Evolutionary conservation across 2,888 invertebrate genomes (phyloP).

Genomic region (Rhorus exstirpatorius): DNA sequence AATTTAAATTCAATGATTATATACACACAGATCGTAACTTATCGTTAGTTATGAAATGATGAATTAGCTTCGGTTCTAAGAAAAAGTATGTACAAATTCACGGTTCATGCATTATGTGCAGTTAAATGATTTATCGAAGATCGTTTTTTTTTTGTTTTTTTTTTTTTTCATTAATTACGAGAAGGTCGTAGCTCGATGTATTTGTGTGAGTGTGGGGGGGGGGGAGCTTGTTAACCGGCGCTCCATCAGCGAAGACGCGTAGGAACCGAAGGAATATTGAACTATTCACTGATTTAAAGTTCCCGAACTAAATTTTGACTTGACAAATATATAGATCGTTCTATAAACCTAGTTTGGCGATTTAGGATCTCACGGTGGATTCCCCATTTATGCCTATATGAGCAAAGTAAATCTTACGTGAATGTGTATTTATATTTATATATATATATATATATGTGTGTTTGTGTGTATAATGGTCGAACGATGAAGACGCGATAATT

Average conservation of each 20-base stretch:
- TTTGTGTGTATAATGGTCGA: constrained; percentile 74
- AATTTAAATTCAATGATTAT: constrained; percentile 70
- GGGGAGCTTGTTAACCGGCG: constrained; percentile 18
- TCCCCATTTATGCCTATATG: constrained; percentile 75
- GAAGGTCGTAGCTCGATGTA: constrained; percentile 21
- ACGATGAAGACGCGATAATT: constrained; percentile 80
- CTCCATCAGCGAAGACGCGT: constrained; percentile 41
- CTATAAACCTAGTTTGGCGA: constrained; percentile 74
- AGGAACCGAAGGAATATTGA: constrained; percentile 55
- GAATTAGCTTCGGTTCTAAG: constrained; percentile 66
- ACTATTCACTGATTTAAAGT: constrained; percentile 55
- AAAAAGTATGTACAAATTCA: constrained; percentile 70
- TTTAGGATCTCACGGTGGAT: constrained; percentile 69
- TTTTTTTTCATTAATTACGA: constrained; percentile 31
- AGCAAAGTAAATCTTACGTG: constrained; percentile 72
- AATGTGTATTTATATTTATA: constrained; percentile 70
- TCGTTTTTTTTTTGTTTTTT: constrained; percentile 47
- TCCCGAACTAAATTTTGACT: constrained; percentile 64
- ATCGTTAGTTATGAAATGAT: constrained; percentile 69
- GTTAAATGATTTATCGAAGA: constrained; percentile 61
- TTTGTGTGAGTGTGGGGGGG: neutral
- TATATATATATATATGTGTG: constrained; percentile 70
- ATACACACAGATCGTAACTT: constrained; percentile 70
- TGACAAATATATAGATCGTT: constrained; percentile 70
- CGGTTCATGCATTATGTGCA: constrained; percentile 69